These are phyloP conservation scores for Athetis lepigone DNA, from an alignment of 2,888 invertebrate genomes.

Conservation along the genomic window DNA sequence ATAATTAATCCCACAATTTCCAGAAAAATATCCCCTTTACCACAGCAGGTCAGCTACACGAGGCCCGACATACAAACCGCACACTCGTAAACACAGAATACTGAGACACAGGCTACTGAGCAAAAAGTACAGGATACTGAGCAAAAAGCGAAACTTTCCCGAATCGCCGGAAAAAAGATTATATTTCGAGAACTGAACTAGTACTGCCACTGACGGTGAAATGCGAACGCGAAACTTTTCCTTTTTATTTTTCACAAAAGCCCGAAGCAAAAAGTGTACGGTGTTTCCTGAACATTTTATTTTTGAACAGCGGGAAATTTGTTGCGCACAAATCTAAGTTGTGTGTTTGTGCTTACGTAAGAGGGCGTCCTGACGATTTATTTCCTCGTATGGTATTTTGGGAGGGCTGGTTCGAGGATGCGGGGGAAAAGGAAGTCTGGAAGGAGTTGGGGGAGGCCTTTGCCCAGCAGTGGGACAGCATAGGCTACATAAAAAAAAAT, in stretches of 20 bases:
- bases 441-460: too few relatives aligned
- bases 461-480: too few relatives aligned
- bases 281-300: constrained; percentile 53
- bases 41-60: constrained; percentile 14
- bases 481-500: too few relatives aligned
- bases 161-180: constrained; percentile 45
- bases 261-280: constrained; percentile 56
- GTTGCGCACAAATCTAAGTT: constrained; percentile 45
- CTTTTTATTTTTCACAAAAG: constrained; percentile 60
- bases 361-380: constrained; percentile 4
- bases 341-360: constrained; percentile 20
- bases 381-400: background rate
- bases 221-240: constrained; percentile 60
- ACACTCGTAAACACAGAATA: constrained; percentile 24
- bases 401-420: too few relatives aligned
- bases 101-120: too few relatives aligned
- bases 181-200: constrained; percentile 50
- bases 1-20: too few relatives aligned
- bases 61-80: constrained; percentile 24
- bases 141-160: constrained; percentile 42
- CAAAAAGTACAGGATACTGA: constrained; percentile 21
- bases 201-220: constrained; percentile 58
- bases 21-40: background rate
- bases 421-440: too few relatives aligned
- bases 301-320: constrained; percentile 52